Percentiles rank a stretch among this genome's conserved stretches.
Evolutionary conservation across 1,140 invertebrate genomes (phyloP).

Genomic region (Drosophila sp.): DNA sequence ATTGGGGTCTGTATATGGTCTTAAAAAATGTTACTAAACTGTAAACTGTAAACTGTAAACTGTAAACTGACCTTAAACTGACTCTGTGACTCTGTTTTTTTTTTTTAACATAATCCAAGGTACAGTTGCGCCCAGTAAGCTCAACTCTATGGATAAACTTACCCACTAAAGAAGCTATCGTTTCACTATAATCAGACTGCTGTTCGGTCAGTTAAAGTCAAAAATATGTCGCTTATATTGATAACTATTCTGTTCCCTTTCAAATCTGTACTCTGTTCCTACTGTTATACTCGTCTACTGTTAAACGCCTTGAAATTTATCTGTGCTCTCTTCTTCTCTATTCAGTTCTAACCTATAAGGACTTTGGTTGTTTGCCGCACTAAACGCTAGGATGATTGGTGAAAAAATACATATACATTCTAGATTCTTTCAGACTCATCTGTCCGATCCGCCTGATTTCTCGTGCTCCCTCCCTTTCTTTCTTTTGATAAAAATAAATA

Average conservation of each 20-base stretch:
- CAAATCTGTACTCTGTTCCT: slow-evolving; percentile 1
- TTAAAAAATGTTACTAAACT: slow-evolving; percentile 63
- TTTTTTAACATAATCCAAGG: slow-evolving; percentile 27
- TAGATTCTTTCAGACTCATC: too few species aligned
- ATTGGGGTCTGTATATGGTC: slow-evolving; percentile 55
- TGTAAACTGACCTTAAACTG: slow-evolving; percentile 22
- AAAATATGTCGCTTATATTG: slow-evolving; percentile 57
- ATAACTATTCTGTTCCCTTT: neutral
- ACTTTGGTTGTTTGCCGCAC: slow-evolving; percentile 82
- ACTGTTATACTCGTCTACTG: neutral
- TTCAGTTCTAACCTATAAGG: slow-evolving; percentile 74
- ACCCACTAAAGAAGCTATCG: slow-evolving; percentile 37
- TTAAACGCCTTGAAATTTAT: neutral
- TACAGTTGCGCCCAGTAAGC: slow-evolving; percentile 51
- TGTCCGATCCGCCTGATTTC: slow-evolving; percentile 17
- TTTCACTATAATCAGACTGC: slow-evolving; percentile 64
- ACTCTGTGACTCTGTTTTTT: neutral
- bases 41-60: too few species aligned
- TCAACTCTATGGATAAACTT: slow-evolving; percentile 65
- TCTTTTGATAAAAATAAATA: slow-evolving; percentile 51
- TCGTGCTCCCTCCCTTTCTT: slow-evolving; percentile 7
- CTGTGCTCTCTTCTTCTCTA: slow-evolving; percentile 9
- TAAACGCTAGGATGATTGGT: slow-evolving; percentile 81
- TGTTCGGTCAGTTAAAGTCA: slow-evolving; percentile 56
- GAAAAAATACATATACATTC: slow-evolving; percentile 75